Evolutionary conservation across 1,140 invertebrate genomes (phyloP), one percentile per base, ranked within the genome.

Genomic region (Anadara kagoshimensis): DNA sequence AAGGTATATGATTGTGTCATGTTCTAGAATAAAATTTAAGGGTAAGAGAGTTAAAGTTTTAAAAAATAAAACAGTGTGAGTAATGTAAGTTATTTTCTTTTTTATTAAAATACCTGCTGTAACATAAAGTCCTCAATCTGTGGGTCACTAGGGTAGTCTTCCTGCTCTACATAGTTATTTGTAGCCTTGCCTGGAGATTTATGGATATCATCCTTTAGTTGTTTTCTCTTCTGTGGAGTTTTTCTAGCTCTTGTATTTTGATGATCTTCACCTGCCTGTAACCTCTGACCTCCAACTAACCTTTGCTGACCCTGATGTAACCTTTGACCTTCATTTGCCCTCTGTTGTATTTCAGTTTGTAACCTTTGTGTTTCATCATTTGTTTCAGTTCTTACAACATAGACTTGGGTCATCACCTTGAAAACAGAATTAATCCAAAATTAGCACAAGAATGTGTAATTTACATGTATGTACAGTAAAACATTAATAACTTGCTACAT

Each of bases 301-400:
- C n/a, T n/a, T n/a, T n/a, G n/a, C 29, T 36, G 29, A 36, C 29
- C 7, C 29, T 36, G 29, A 36, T 36, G 29, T 36, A 36, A 62
- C 49, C 49, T 47, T 49, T 49, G 7, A 26, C 29, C 12, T 62
- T 62, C 43, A 62, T 47, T 49, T 62, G 59, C 3, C 49, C 59
- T 26, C 43, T 62, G 10, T 36, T 36, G 29, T 36, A 36, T 36
- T 36, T 36, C 29, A 36, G 29, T 36, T 36, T 36, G 29, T 36
- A 62, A 12, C 26, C 49, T 62, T 12, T 12, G 14, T 47, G 59
- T 47, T 12, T 62, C 59, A 16, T 62, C 43, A 24, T 47, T n/a
- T 47, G 24, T 62, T 20, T 62, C 59, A 26, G 59, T 62, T 26
- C 59, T 62, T 14, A 62, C 44, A 14, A 62, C 49, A 20, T 62